Evolutionary conservation across 2,888 invertebrate genomes (phyloP).

Genomic region (Prosopocoilus inquinatus): DNA sequence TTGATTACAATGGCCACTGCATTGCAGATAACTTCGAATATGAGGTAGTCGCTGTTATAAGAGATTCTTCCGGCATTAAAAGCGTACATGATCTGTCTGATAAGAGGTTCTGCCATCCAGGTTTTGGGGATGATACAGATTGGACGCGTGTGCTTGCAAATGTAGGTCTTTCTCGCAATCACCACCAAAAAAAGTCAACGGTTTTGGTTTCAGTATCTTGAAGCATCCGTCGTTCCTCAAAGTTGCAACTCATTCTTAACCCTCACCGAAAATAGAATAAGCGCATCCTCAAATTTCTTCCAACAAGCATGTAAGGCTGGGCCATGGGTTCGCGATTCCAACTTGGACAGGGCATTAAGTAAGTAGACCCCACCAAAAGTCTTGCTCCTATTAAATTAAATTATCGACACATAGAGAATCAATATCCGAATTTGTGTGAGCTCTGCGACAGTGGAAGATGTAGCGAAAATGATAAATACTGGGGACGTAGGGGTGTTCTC

Average conservation of each 20-base stretch:
- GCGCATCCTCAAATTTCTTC: constrained; percentile 73
- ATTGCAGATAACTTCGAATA: constrained; percentile 56
- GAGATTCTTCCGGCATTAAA: constrained; percentile 59
- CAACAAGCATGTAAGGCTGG: constrained; percentile 82
- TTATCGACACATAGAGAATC: constrained; percentile 50
- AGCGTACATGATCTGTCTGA: constrained; percentile 63
- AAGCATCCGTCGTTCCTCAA: constrained; percentile 67
- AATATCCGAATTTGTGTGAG: constrained; percentile 70
- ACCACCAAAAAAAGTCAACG: not conserved
- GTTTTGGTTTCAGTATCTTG: constrained; percentile 63
- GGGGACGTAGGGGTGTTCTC: constrained; percentile 79
- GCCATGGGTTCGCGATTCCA: constrained; percentile 70
- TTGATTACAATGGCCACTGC: no score
- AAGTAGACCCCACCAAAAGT: constrained; percentile 41
- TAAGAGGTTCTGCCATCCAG: constrained; percentile 79
- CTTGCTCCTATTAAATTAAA: not conserved
- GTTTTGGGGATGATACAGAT: constrained; percentile 60
- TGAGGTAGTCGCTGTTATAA: constrained; percentile 66
- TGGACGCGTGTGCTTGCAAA: constrained; percentile 62
- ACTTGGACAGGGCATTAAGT: constrained; percentile 67
- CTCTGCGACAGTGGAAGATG: constrained; percentile 68
- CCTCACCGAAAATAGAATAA: constrained; percentile 73
- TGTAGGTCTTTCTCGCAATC: constrained; percentile 52
- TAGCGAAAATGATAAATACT: constrained; percentile 70
- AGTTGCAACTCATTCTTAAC: constrained; percentile 69